Evolutionary conservation across 2,797 vertebrate species (phyloP), one percentile per base, ranked within the genome.

Genomic region (Masticophis lateralis): DNA sequence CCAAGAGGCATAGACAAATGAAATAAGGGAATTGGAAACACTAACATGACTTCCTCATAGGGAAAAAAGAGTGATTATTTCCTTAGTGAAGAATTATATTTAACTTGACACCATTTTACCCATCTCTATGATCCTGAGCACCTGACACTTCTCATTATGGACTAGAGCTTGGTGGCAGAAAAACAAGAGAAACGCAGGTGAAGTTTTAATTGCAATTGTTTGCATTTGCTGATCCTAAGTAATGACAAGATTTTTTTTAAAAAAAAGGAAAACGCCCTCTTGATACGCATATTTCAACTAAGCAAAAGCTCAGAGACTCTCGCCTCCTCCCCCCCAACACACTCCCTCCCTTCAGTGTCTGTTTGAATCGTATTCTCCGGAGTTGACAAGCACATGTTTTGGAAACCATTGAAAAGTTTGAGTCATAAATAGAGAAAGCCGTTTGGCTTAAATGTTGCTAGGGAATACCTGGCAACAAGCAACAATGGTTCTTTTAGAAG

Each of bases 361-460:
- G 96, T 97, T 97, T 98, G 97, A 98, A 98, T 97, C 95, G 97
- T 97, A 95, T 98, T 97, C 98, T 98, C 96, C 96, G 94, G 96
- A 96, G 87, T 97, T 98, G 98, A 98, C 98, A 98, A 98, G 98
- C 98, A 98, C 96, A 97, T 98, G 98, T 98, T 98, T 98, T 97
- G 97, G 98, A 98, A 97, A 97, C 97, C 97, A 97, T 98, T 98
- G 98, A 98, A 98, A 98, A 98, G 98, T 97, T 98, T 97, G 97
- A 97, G 97, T 97, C 96, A 98, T 98, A 98, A 98, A 98, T 98
- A 98, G 97, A 97, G 96, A 93, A 97, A 97, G 97, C 97, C 97
- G 97, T 97, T 98, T 98, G 97, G 97, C 98, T 97, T 98, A 97
- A 98, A 97, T 97, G 98, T 98, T 98, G 98, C 98, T 98, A 98